Percentiles rank a stretch among this genome's conserved stretches.
These are phyloP conservation scores for Thunnus thynnus DNA, from an alignment of 2,113 vertebrate species.

Conservation along the genomic window DNA sequence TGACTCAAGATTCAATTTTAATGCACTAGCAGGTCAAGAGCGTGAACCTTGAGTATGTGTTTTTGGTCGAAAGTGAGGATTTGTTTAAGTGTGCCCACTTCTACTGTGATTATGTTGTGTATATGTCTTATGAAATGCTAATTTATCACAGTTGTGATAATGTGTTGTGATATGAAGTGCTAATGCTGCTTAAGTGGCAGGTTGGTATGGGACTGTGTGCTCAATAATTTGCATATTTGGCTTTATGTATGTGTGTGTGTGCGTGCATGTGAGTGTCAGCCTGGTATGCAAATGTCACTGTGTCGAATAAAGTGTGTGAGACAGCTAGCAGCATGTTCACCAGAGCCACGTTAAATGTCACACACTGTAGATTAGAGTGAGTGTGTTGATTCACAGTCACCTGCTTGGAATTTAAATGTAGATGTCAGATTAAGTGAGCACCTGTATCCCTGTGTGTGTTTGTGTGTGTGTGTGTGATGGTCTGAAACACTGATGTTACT, in stretches of 20 bases:
- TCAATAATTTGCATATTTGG: constrained; percentile 13
- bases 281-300: constrained; percentile 34
- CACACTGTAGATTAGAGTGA: background rate
- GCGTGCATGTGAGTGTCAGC: background rate
- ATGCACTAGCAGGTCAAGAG: background rate
- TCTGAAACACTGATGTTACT: background rate
- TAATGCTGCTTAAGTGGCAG: constrained; percentile 30
- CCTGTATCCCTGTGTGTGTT: background rate
- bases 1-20: too few species aligned
- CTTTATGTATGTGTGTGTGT: background rate
- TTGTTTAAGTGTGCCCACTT: background rate
- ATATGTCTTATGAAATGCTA: background rate
- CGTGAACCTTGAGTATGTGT: background rate
- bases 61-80: background rate
- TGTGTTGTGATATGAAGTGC: constrained; percentile 26
- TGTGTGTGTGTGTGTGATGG: background rate
- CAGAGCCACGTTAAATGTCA: constrained; percentile 20
- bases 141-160: background rate
- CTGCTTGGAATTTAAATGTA: constrained; percentile 7
- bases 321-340: constrained; percentile 17
- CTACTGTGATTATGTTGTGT: background rate
- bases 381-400: background rate
- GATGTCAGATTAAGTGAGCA: background rate
- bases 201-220: background rate
- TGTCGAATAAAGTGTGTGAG: constrained; percentile 30